phyloP scores from a whole-genome alignment of 2,113 vertebrate genomes.

The Rostratula benghalensis region DNA sequence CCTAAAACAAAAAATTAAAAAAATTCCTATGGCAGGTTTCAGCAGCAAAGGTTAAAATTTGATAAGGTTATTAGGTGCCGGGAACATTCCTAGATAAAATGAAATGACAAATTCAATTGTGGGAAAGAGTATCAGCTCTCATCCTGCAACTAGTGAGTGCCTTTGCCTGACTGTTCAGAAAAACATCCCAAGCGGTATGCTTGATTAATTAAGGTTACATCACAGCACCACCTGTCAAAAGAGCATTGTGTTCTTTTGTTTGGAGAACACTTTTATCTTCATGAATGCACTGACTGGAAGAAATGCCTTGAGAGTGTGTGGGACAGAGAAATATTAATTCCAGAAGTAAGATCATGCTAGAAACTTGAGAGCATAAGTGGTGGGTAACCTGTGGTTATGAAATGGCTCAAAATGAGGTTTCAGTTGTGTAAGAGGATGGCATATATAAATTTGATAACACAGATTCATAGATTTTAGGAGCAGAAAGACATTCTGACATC shows the following conservation, averaged over 20 bases:
- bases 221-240: background rate
- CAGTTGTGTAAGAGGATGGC: background rate
- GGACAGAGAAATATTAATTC: background rate
- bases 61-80: background rate
- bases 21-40: background rate
- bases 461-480: background rate
- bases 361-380: background rate
- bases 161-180: background rate
- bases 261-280: background rate
- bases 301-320: background rate
- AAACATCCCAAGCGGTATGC: background rate
- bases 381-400: background rate
- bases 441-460: background rate
- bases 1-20: background rate
- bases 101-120: background rate
- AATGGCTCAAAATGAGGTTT: background rate
- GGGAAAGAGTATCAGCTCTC: background rate
- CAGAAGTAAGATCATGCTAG: background rate
- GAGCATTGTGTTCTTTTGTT: background rate
- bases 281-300: background rate
- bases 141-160: background rate
- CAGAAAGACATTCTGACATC: background rate
- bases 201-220: constrained; percentile 8
- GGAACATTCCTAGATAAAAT: background rate
- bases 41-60: background rate